Base-by-base conservation (phyloP, 2,113 vertebrate genomes). In the Podarcis raffonei region DNA sequence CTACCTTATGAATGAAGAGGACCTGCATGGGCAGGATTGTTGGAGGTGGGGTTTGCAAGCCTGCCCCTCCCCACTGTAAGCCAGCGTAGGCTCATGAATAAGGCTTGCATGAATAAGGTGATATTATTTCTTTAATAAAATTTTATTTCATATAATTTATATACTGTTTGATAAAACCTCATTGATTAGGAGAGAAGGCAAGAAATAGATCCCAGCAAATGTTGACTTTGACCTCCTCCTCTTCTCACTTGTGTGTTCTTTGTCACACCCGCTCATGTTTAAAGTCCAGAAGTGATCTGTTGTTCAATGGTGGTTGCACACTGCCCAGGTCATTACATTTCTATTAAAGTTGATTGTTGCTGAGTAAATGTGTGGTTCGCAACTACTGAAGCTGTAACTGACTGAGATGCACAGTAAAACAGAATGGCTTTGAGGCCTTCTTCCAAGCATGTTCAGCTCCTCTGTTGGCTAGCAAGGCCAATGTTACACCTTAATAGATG, bases 301-400 rank as follows among this genome's bases (percentile, higher is more conserved):
- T 74, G 4, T 32, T 18, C n/a, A 74, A 1, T 74, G n/a, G 71
- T 74, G n/a, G 25, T 32, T 74, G n/a, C 71, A 12, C 25, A 25
- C 25, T 74, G 4, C n/a, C 32, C 11, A 74, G 71, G 25, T 35
- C 71, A 74, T 35, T n/a, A 7, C 23, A 25, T 68, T 25, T 68
- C 1, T 23, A 68, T 25, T 74, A 13, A 15, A 18, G n/a, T 16
- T 13, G 13, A 74, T 35, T 74, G 71, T 15, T 74, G 32, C 35
- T 18, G 71, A 92, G 94, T 95, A 95, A 93, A 93, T 91, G 89
- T 95, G 92, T 91, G 89, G 90, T 69, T 30, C 4, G 59, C 66
- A 77, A 18, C 90, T 89, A 93, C 89, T 94, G 81, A 91, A 95
- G 89, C 89, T 89, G 77, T 71, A 83, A 84, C 66, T 87, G 35